A percentile compares a stretch with the other conserved stretches of the same genome.
Evolutionary conservation across 1,140 invertebrate species (phyloP).

Genomic region (Trichomalopsis sarcophagae): DNA sequence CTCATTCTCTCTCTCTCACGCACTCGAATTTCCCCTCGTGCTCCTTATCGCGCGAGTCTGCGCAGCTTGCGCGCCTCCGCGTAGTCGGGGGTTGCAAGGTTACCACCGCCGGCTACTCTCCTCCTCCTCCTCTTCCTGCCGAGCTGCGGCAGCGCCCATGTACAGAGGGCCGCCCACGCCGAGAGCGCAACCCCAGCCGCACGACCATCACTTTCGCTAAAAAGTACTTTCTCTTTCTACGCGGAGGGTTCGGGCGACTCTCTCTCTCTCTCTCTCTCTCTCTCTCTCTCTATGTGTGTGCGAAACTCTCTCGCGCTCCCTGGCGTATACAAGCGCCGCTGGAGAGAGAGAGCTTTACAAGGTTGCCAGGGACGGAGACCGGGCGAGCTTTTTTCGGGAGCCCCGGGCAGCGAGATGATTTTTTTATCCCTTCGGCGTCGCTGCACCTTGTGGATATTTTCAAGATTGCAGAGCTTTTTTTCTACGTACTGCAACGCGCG

Average conservation of each 20-base stretch:
- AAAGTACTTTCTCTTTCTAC: constrained; percentile 64
- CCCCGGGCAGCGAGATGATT: neutral
- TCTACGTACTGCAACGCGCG: no score
- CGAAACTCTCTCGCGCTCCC: neutral
- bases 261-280: neutral
- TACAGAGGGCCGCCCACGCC: constrained; percentile 51
- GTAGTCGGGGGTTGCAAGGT: neutral
- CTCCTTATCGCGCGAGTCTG: neutral
- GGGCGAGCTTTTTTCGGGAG: constrained; percentile 38
- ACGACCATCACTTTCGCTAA: constrained; percentile 69
- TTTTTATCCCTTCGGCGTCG: neutral
- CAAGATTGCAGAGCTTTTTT: no score
- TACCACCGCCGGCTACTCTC: constrained; percentile 5
- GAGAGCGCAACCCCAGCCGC: constrained; percentile 51
- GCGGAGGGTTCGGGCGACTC: neutral
- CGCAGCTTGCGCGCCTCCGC: neutral
- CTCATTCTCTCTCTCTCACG: constrained; percentile 4
- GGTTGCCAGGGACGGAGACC: constrained; percentile 57
- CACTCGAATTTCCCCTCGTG: constrained; percentile 24
- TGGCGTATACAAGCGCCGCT: neutral
- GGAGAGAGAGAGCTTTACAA: constrained; percentile 41
- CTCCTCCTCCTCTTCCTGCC: constrained; percentile 52
- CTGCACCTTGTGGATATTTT: no score
- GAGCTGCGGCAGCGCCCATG: constrained; percentile 25
- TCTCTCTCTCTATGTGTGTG: neutral